phyloP scores from a whole-genome alignment of 2,888 invertebrate species.

The Hecatera dysodea region DNA sequence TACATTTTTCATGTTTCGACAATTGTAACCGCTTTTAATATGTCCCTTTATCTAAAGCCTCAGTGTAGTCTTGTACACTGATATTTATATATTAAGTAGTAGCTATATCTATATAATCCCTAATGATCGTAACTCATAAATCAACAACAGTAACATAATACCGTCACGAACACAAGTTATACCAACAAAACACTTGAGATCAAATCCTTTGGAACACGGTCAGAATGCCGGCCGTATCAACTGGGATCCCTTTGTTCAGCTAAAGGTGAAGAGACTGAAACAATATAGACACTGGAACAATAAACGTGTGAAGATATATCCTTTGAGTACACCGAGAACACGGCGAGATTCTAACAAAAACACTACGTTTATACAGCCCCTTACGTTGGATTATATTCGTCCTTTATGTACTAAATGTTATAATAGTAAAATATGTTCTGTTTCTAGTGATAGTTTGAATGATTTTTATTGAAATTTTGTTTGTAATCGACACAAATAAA shows the following conservation, averaged over 20 bases:
- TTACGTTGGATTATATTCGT: slow-evolving; percentile 5
- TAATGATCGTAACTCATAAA: not conserved
- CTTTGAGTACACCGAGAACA: slow-evolving; percentile 45
- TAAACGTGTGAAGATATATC: slow-evolving; percentile 48
- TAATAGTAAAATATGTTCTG: not conserved
- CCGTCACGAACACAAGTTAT: slow-evolving; percentile 10
- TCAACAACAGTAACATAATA: not conserved
- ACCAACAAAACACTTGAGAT: slow-evolving; percentile 19
- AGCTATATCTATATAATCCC: too few relatives aligned
- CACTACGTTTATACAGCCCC: slow-evolving; percentile 23
- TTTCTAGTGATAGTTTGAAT: not conserved
- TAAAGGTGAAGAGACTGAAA: slow-evolving; percentile 47
- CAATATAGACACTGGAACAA: slow-evolving; percentile 54
- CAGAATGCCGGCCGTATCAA: slow-evolving; percentile 22
- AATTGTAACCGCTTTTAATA: too few relatives aligned
- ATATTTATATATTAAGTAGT: too few relatives aligned
- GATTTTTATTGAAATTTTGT: not conserved
- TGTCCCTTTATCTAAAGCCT: too few relatives aligned
- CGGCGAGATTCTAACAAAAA: slow-evolving; percentile 49
- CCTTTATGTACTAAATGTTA: not conserved
- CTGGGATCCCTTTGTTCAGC: slow-evolving; percentile 44
- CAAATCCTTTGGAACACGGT: slow-evolving; percentile 38
- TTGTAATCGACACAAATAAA: not conserved
- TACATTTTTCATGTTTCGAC: too few relatives aligned
- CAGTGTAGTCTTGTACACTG: too few relatives aligned